phyloP scores from a whole-genome alignment of 2,888 invertebrate genomes.

The Drosophila seclusa region DNA sequence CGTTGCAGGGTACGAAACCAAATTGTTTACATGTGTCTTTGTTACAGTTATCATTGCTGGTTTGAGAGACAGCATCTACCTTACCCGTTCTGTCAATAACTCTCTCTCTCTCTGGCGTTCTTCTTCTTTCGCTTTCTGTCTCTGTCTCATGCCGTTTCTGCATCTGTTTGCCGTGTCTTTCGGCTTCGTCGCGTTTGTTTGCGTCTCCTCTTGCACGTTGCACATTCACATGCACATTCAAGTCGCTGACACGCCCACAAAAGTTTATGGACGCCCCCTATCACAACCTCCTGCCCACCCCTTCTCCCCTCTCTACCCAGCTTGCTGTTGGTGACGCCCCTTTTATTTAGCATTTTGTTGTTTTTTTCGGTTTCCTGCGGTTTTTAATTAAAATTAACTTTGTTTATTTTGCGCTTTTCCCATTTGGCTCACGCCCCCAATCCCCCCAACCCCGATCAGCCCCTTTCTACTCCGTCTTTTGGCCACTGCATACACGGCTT shows the following conservation, averaged over 20 bases:
- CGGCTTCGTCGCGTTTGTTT: slow-evolving; percentile 35
- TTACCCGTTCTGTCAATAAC: not conserved
- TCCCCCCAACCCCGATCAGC: not conserved
- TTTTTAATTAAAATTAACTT: slow-evolving; percentile 80
- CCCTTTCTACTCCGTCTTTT: not conserved
- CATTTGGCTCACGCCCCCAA: slow-evolving; percentile 46
- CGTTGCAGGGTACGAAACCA: slow-evolving; percentile 48
- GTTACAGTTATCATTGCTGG: slow-evolving; percentile 79
- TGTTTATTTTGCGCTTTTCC: slow-evolving; percentile 78
- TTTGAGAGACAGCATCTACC: slow-evolving; percentile 11
- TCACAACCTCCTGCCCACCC: not conserved
- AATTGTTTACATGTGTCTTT: slow-evolving; percentile 78
- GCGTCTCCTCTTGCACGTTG: slow-evolving; percentile 4
- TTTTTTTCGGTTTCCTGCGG: slow-evolving; percentile 72
- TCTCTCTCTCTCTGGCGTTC: not conserved
- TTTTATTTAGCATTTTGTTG: slow-evolving; percentile 79
- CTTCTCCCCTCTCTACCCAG: not conserved
- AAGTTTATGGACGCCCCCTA: not conserved
- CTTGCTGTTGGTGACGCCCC: slow-evolving; percentile 32
- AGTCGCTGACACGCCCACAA: slow-evolving; percentile 59
- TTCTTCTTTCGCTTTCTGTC: not conserved
- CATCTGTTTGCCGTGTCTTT: slow-evolving; percentile 36
- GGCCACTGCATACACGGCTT: slow-evolving; percentile 21
- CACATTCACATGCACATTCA: slow-evolving; percentile 73
- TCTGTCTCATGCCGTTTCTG: not conserved